These are phyloP conservation scores for Chalcis sispes DNA, from an alignment of 2,888 invertebrate genomes.

Conservation along the genomic window DNA sequence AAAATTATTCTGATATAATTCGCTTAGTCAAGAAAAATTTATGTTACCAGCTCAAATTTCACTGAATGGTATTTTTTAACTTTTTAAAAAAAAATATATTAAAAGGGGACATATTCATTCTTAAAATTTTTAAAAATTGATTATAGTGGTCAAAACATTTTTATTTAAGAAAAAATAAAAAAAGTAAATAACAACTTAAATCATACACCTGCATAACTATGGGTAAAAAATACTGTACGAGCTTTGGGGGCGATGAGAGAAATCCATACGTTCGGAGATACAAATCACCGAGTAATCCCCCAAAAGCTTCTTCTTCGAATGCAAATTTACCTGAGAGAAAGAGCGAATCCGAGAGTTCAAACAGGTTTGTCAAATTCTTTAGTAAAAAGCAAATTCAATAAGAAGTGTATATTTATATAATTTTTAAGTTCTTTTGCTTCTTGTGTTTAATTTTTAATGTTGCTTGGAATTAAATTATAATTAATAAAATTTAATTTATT, in stretches of 20 bases:
- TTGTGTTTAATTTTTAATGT: slow-evolving; percentile 15
- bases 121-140: slow-evolving; percentile 48
- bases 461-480: slow-evolving; percentile 13
- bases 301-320: slow-evolving; percentile 58
- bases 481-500: no score
- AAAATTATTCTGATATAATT: not conserved
- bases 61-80: slow-evolving; percentile 39
- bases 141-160: slow-evolving; percentile 16
- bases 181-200: slow-evolving; percentile 44
- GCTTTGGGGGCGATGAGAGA: slow-evolving; percentile 74
- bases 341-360: slow-evolving; percentile 46
- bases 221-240: slow-evolving; percentile 72
- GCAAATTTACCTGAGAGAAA: slow-evolving; percentile 45
- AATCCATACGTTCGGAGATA: slow-evolving; percentile 69
- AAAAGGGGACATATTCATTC: slow-evolving; percentile 29
- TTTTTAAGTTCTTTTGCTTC: slow-evolving; percentile 37
- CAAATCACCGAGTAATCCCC: slow-evolving; percentile 66
- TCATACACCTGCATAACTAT: slow-evolving; percentile 60
- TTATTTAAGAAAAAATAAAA: slow-evolving; percentile 38
- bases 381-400: slow-evolving; percentile 45
- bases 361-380: slow-evolving; percentile 57
- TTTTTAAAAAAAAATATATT: slow-evolving; percentile 41
- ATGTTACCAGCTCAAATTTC: slow-evolving; percentile 14
- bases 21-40: slow-evolving; percentile 12
- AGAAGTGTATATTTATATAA: slow-evolving; percentile 35